Evolutionary conservation across 2,113 vertebrate genomes (phyloP).

Genomic region (Scomber colias): DNA sequence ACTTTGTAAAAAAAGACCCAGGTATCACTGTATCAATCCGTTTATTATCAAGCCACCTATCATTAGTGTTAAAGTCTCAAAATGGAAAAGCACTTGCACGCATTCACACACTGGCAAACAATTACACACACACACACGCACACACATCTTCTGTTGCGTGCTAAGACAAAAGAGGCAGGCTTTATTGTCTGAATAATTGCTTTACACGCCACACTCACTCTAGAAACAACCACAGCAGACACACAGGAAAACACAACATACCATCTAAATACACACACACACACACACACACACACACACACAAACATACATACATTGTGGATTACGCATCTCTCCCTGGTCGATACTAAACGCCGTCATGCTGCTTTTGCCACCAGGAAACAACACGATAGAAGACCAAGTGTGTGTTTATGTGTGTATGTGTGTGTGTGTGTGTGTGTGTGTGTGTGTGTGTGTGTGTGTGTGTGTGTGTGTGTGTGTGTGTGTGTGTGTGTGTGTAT

Average conservation of each 20-base stretch:
- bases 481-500: background rate
- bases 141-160: conserved; percentile 1
- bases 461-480: background rate
- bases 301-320: conserved; percentile 54
- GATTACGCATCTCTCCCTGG: conserved; percentile 68
- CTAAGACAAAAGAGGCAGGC: conserved; percentile 48
- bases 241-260: conserved; percentile 53
- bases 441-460: conserved; percentile 5
- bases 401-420: background rate
- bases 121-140: background rate
- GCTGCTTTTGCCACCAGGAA: conserved; percentile 59
- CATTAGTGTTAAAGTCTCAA: conserved; percentile 7
- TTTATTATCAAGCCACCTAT: conserved; percentile 17
- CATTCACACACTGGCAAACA: background rate
- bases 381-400: conserved; percentile 23
- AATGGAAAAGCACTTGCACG: conserved; percentile 13
- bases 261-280: conserved; percentile 43
- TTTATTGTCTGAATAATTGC: conserved; percentile 71
- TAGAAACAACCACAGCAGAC: conserved; percentile 46
- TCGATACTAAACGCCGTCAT: conserved; percentile 59
- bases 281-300: conserved; percentile 49
- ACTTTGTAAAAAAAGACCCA: conserved; percentile 6
- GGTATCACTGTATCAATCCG: conserved; percentile 18
- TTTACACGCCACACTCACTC: conserved; percentile 56
- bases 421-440: conserved; percentile 1